Evolutionary conservation across 2,888 invertebrate species (phyloP), one percentile per base, ranked within the genome.

Genomic region (Pemphredon lugubris): DNA sequence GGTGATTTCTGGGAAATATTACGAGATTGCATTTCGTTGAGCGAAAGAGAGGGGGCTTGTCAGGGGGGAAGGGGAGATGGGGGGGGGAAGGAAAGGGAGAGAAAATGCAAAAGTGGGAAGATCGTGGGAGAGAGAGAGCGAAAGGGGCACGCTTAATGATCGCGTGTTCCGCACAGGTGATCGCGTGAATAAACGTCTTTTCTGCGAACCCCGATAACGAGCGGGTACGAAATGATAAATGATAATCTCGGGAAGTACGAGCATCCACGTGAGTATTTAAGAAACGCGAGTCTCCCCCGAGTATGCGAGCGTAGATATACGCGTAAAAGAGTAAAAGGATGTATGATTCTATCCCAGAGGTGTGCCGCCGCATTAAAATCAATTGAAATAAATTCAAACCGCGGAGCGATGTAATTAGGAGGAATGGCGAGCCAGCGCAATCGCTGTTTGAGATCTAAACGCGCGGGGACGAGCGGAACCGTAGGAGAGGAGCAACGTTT

Each of bases 91-190:
- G 7, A 21, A 13, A 21, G 20, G 7, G 21, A 44, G 44, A 21
- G 44, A 44, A 26, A 37, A n/a, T n/a, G n/a, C n/a, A 26, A 45
- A 21, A 5, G 14, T 2, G 20, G 14, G n/a, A n/a, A n/a, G n/a
- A 21, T 18, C 1, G 7, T 7, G 2, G 6, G 5, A 3, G 16
- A 14, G 34, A 39, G 34, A 44, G 48, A 42, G 40, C 21, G 45
- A 42, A 54, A 60, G 32, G 21, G 26, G 39, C 47, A 13, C 30
- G 26, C 23, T 42, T 57, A 50, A 66, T 21, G 39, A 68, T 57
- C 51, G 68, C 63, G 57, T 51, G 67, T 60, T 59, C 54, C 60
- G 40, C 45, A 26, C 32, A 48, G 54, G 34, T 51, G 57, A 71
- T 54, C 55, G 63, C 50, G 57, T 45, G 39, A 30, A 60, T 32